Evolutionary conservation across 2,888 invertebrate genomes (phyloP).

Genomic region (Folsomia candida): DNA sequence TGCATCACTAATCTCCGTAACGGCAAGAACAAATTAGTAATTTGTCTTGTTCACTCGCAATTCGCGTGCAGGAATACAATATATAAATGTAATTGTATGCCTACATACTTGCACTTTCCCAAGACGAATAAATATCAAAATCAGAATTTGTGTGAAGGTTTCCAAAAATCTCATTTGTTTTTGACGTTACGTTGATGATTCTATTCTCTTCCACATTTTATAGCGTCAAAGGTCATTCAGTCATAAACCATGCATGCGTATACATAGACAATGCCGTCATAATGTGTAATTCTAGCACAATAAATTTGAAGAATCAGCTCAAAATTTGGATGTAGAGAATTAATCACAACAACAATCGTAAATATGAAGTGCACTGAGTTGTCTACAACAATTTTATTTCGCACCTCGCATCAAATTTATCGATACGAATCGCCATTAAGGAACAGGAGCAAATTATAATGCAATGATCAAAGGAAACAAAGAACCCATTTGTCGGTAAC

Average conservation of each 20-base stretch:
- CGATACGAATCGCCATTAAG: neutral
- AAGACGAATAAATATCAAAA: slow-evolving; percentile 2
- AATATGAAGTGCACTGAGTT: neutral
- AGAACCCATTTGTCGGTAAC: neutral
- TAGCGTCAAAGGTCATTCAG: too few relatives aligned
- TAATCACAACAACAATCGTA: too few relatives aligned
- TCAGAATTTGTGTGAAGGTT: neutral
- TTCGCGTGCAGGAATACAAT: neutral
- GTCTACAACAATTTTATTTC: neutral
- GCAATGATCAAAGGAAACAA: neutral
- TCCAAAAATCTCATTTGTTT: neutral
- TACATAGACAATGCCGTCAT: too few relatives aligned
- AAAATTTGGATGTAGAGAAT: too few relatives aligned
- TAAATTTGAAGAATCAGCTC: too few relatives aligned
- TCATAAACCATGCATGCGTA: too few relatives aligned
- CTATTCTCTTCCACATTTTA: too few relatives aligned
- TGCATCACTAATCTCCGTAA: slow-evolving; percentile 3
- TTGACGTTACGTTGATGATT: neutral
- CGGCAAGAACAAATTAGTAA: neutral
- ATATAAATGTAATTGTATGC: neutral
- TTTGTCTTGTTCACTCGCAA: neutral
- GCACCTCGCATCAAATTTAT: neutral
- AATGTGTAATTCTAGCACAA: too few relatives aligned
- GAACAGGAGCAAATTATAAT: neutral
- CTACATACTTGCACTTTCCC: neutral